Percentiles rank a stretch among this genome's conserved stretches.
Conservation (phyloP, 2,113 vertebrate species). For the Oryctolagus cuniculus region mOryCun1.1 NC_091434.1:183541001-183541500, state of each 20-base stretch:
- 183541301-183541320: conserved; percentile 95
- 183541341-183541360: conserved; percentile 96
- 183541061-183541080: too few relatives aligned
- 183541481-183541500: not conserved
- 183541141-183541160: too few relatives aligned
- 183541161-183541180: conserved; percentile 82
- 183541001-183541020: too few relatives aligned
- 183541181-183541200: conserved; percentile 95
- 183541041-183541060: too few relatives aligned
- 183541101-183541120: too few relatives aligned
- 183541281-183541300: conserved; percentile 97
- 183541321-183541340: conserved; percentile 92
- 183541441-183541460: not conserved
- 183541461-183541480: not conserved
- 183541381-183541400: not conserved
- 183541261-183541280: conserved; percentile 96
- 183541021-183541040: too few relatives aligned
- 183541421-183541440: not conserved
- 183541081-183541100: too few relatives aligned
- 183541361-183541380: conserved; percentile 32
- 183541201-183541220: conserved; percentile 91
- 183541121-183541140: too few relatives aligned
- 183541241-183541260: conserved; percentile 97
- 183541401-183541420: fast-evolving
- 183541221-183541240: conserved; percentile 94